These are phyloP conservation scores for Hypercompe scribonia DNA, from an alignment of 2,888 invertebrate genomes.

Conservation along the genomic window DNA sequence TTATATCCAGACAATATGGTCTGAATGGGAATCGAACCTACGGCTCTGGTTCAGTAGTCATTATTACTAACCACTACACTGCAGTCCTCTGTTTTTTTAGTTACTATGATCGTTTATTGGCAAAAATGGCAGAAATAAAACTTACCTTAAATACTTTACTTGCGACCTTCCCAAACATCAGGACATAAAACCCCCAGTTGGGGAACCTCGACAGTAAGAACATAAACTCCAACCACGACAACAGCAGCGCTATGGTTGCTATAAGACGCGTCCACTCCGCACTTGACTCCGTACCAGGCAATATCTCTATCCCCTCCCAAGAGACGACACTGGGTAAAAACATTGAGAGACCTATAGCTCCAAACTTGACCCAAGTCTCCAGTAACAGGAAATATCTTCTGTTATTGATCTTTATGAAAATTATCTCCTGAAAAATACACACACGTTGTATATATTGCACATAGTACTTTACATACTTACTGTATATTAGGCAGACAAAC, in stretches of 20 bases:
- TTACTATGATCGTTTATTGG: too few relatives aligned
- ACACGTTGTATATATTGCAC: too few relatives aligned
- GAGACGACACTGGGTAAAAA: slow-evolving; percentile 61
- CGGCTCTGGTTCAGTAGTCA: too few relatives aligned
- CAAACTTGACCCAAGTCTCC: slow-evolving; percentile 84
- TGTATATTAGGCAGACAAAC: too few relatives aligned
- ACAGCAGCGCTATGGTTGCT: slow-evolving; percentile 79
- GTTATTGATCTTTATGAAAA: slow-evolving; percentile 73
- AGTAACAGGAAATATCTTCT: slow-evolving; percentile 77
- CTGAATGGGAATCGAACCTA: too few relatives aligned
- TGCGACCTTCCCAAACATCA: slow-evolving; percentile 87
- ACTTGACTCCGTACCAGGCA: slow-evolving; percentile 28
- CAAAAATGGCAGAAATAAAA: neutral
- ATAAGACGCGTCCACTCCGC: slow-evolving; percentile 74
- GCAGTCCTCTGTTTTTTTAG: too few relatives aligned
- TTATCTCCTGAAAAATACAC: slow-evolving; percentile 74
- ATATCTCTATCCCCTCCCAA: slow-evolving; percentile 35
- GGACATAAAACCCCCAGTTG: slow-evolving; percentile 84
- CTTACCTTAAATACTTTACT: slow-evolving; percentile 83
- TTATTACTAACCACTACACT: too few relatives aligned
- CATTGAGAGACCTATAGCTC: slow-evolving; percentile 70
- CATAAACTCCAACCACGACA: slow-evolving; percentile 86
- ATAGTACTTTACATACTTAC: too few relatives aligned
- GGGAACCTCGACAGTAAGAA: slow-evolving; percentile 85
- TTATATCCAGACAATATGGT: too few relatives aligned